These are phyloP conservation scores for Coreoperca whiteheadi DNA, from an alignment of 2,113 vertebrate genomes.

Conservation along the genomic window DNA sequence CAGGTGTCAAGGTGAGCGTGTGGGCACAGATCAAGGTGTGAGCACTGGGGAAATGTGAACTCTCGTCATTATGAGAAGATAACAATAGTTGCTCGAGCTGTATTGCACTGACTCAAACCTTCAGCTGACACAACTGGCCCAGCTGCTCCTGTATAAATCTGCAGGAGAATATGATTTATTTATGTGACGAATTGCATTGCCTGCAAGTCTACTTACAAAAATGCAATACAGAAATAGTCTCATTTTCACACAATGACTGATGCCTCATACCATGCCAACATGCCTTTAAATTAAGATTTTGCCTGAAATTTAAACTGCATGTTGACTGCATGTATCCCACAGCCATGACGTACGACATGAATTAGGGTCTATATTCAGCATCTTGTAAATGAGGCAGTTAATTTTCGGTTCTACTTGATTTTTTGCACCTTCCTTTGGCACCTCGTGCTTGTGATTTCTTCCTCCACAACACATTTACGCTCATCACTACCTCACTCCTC, in stretches of 20 bases:
- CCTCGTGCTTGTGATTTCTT: conserved; percentile 76
- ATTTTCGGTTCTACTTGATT: conserved; percentile 67
- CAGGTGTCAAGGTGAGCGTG: conserved; percentile 51
- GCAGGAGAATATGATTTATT: conserved; percentile 53
- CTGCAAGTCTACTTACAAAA: conserved; percentile 31
- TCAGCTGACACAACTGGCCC: conserved; percentile 41
- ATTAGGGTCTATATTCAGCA: conserved; percentile 53
- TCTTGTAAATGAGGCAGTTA: conserved; percentile 72
- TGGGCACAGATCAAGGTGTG: conserved; percentile 43
- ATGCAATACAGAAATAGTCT: conserved; percentile 46
- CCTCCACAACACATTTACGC: conserved; percentile 76
- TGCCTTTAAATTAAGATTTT: conserved; percentile 26
- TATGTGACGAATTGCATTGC: conserved; percentile 19
- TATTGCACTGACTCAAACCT: conserved; percentile 55
- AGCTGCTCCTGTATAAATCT: conserved; percentile 45
- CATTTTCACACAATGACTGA: conserved; percentile 32
- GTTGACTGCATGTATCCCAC: conserved; percentile 27
- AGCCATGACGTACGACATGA: conserved; percentile 53
- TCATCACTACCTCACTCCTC: conserved; percentile 74
- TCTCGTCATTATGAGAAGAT: conserved; percentile 39
- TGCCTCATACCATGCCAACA: conserved; percentile 3
- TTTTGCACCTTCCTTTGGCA: conserved; percentile 79
- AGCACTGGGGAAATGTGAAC: conserved; percentile 47
- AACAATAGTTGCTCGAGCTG: conserved; percentile 52
- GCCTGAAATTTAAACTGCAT: conserved; percentile 17